phyloP scores from a whole-genome alignment of 2,888 invertebrate genomes.

The Mylabris sibirica region DNA sequence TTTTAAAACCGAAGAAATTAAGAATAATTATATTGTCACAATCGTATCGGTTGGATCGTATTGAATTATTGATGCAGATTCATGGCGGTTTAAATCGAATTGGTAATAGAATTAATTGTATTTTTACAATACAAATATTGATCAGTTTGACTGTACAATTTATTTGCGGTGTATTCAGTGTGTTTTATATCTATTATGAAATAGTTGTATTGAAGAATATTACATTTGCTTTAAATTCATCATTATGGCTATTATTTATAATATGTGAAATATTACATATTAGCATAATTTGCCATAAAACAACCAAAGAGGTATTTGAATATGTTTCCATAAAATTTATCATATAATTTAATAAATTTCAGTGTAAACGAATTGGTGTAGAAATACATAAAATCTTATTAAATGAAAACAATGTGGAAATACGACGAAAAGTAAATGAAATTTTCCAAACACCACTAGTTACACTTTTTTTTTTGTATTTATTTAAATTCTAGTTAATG shows the following conservation, averaged over 20 bases:
- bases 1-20: background rate
- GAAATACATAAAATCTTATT: constrained; percentile 41
- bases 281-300: constrained; percentile 40
- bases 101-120: constrained; percentile 35
- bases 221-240: constrained; percentile 35
- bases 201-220: constrained; percentile 33
- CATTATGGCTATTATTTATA: constrained; percentile 34
- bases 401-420: constrained; percentile 22
- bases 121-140: constrained; percentile 41
- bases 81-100: constrained; percentile 38
- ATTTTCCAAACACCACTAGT: too few relatives aligned
- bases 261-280: constrained; percentile 37
- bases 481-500: constrained; percentile 43
- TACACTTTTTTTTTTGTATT: constrained; percentile 3
- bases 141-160: constrained; percentile 37
- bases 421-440: constrained; percentile 29
- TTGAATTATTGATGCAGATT: constrained; percentile 39
- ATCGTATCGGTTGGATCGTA: constrained; percentile 11
- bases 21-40: background rate
- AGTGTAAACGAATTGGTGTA: constrained; percentile 40
- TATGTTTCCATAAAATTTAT: background rate
- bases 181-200: constrained; percentile 43
- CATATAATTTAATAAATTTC: constrained; percentile 16
- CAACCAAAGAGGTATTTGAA: constrained; percentile 37
- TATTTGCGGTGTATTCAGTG: constrained; percentile 37